phyloP scores from a whole-genome alignment of 1,140 invertebrate genomes.

The Leptopilina boulardi region DNA sequence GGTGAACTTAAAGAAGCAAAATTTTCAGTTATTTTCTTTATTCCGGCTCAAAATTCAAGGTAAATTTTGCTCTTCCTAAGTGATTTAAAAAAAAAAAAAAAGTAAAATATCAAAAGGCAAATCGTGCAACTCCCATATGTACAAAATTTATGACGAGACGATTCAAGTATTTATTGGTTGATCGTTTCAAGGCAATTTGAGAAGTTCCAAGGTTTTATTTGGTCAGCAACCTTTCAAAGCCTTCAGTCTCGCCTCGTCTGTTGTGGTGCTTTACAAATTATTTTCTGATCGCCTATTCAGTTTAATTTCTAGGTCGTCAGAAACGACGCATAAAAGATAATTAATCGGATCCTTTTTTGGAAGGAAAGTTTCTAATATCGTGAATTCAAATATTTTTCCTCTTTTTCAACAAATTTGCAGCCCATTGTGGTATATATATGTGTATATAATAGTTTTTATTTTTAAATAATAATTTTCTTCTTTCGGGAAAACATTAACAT shows the following conservation, averaged over 20 bases:
- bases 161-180: constrained; percentile 36
- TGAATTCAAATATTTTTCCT: not conserved
- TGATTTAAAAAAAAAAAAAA: not conserved
- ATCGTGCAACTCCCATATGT: constrained; percentile 4
- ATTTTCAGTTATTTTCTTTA: constrained; percentile 44
- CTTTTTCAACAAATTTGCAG: not conserved
- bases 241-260: constrained; percentile 20
- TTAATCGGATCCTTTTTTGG: not conserved
- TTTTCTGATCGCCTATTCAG: constrained; percentile 23
- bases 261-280: constrained; percentile 22
- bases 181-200: constrained; percentile 46
- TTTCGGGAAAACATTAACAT: not conserved
- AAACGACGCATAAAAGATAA: constrained; percentile 38
- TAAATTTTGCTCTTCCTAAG: constrained; percentile 35
- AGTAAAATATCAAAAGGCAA: not conserved
- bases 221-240: constrained; percentile 48
- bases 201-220: constrained; percentile 54
- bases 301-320: constrained; percentile 37
- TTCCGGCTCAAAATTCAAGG: constrained; percentile 52
- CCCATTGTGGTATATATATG: not conserved
- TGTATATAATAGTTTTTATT: not conserved
- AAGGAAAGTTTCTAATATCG: constrained; percentile 29
- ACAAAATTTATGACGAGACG: constrained; percentile 7
- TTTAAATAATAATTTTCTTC: not conserved
- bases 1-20: constrained; percentile 43